phyloP scores from a whole-genome alignment of 2,888 invertebrate genomes.

The Mactromeris polynyma region DNA sequence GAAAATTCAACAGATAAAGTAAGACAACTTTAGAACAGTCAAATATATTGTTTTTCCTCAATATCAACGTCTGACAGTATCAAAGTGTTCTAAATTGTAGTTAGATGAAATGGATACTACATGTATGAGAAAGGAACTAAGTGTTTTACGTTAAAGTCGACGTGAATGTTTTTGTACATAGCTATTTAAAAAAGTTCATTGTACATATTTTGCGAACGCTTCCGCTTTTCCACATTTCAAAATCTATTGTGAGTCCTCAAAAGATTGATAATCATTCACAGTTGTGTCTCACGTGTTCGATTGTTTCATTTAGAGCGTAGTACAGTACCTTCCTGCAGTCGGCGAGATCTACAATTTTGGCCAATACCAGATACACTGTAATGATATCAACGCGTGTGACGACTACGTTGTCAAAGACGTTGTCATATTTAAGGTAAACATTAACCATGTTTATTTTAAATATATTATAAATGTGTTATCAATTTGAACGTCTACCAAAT shows the following conservation, averaged over 20 bases:
- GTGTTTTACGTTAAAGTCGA: background rate
- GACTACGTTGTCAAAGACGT: background rate
- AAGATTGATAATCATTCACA: too few species aligned
- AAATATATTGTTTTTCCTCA: background rate
- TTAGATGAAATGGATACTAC: background rate
- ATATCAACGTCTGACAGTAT: background rate
- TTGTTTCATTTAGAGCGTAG: background rate
- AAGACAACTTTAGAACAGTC: background rate
- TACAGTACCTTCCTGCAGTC: background rate
- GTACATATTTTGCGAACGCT: too few species aligned
- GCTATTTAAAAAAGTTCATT: background rate
- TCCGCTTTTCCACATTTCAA: too few species aligned
- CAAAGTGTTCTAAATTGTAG: too few species aligned
- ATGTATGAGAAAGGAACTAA: too few species aligned
- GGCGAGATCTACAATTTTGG: background rate
- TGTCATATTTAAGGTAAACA: background rate
- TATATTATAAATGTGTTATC: background rate
- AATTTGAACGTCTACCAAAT: background rate
- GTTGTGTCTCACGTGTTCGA: background rate
- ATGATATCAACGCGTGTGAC: background rate
- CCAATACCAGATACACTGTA: background rate
- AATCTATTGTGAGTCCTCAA: too few species aligned
- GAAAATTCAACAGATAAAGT: constrained; percentile 24
- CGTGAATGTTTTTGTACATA: background rate
- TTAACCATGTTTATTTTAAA: background rate